Conservation (phyloP, 2,888 invertebrate species). For the Endomychus coccineus region DNA sequence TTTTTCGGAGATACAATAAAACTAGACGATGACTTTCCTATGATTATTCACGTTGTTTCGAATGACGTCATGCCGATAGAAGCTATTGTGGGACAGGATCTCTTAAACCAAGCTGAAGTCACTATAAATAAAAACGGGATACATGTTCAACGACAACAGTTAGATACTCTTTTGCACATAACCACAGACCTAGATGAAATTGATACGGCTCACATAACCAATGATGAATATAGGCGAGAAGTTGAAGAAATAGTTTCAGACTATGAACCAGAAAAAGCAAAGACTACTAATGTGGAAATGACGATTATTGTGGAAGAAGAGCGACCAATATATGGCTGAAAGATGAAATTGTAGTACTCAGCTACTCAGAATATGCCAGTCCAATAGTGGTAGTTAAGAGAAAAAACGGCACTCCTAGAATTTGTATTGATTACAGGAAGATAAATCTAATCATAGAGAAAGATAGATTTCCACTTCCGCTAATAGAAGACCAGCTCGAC, state of each 20-base stretch:
- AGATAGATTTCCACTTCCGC: no score
- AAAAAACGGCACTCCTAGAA: no score
- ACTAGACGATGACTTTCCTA: conserved; percentile 6
- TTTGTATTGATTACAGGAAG: no score
- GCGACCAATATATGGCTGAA: no score
- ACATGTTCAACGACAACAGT: conserved; percentile 10
- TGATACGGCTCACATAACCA: conserved; percentile 1
- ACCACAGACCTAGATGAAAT: background rate
- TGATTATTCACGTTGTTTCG: conserved; percentile 5
- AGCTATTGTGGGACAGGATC: conserved; percentile 9
- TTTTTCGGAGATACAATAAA: background rate
- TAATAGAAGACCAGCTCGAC: no score
- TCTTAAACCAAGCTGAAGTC: conserved; percentile 13
- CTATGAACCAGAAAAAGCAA: conserved; percentile 13
- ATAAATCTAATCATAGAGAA: no score
- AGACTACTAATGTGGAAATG: no score
- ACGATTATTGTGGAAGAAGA: no score
- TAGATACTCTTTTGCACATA: background rate
- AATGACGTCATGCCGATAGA: background rate
- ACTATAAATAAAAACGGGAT: conserved; percentile 15
- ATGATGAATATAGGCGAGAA: conserved; percentile 1
- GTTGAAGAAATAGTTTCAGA: conserved; percentile 8
- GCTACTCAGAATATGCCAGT: no score
- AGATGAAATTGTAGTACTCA: no score
- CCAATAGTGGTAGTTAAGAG: no score